Conservation (phyloP, 2,888 invertebrate genomes). For the Kuschelorhynchus macadamiae region DNA sequence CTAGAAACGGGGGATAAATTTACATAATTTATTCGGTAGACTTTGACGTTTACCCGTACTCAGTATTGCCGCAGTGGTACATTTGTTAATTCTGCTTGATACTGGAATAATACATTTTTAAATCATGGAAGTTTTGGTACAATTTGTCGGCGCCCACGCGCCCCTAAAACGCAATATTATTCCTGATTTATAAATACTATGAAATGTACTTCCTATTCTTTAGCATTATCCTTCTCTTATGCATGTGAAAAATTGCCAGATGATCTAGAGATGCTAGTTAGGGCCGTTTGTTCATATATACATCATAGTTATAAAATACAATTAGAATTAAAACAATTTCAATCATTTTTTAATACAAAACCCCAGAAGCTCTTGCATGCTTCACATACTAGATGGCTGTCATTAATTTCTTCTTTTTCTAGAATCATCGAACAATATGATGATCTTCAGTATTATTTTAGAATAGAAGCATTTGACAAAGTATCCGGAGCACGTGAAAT, state of each 20-base stretch:
- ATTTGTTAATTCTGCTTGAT: too few species aligned
- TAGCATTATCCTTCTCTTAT: conserved; percentile 51
- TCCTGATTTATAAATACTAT: too few species aligned
- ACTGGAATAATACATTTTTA: too few species aligned
- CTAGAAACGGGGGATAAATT: too few species aligned
- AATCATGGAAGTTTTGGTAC: too few species aligned
- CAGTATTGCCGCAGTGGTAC: too few species aligned
- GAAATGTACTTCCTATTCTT: conserved; percentile 38
- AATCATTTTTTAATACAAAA: conserved; percentile 37
- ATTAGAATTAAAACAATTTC: conserved; percentile 32
- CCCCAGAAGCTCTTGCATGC: conserved; percentile 42
- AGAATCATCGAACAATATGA: conserved; percentile 34
- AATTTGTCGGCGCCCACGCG: too few species aligned
- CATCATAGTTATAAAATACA: conserved; percentile 33
- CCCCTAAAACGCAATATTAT: too few species aligned
- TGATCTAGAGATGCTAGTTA: conserved; percentile 8
- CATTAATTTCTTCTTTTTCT: conserved; percentile 19
- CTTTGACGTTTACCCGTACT: too few species aligned
- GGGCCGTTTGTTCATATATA: conserved; percentile 40
- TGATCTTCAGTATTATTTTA: conserved; percentile 20
- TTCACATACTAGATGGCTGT: conserved; percentile 40
- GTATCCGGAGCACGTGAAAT: conserved; percentile 10
- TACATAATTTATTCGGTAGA: too few species aligned
- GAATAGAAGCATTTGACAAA: conserved; percentile 21
- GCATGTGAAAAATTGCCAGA: conserved; percentile 34